Conservation (phyloP, 2,888 invertebrate genomes). For the Pandemis heparana region DNA sequence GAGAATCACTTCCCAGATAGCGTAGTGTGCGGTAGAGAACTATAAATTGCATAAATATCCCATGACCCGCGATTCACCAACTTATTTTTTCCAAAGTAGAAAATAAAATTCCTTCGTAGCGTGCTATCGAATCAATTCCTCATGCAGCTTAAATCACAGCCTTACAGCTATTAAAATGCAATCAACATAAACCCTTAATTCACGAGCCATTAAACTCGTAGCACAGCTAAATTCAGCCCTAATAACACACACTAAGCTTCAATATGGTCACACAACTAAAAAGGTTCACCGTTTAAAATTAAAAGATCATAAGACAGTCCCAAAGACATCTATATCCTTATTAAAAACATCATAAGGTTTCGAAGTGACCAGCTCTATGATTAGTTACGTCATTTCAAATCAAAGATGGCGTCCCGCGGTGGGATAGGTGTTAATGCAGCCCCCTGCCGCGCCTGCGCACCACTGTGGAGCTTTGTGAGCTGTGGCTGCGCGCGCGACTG, state of each 20-base stretch:
- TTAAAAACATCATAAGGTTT: not conserved
- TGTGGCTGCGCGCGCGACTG: slow-evolving; percentile 34
- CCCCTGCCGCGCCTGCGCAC: slow-evolving; percentile 57
- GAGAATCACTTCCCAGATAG: no score
- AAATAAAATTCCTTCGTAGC: not conserved
- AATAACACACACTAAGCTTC: not conserved
- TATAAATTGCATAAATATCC: no score
- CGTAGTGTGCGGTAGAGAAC: no score
- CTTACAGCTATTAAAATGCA: slow-evolving; percentile 13
- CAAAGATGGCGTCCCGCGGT: slow-evolving; percentile 52
- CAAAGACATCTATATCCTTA: not conserved
- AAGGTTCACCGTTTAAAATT: not conserved
- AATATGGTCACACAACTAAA: not conserved
- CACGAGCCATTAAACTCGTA: not conserved
- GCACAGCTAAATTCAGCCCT: not conserved
- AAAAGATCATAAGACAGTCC: not conserved
- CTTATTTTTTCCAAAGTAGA: not conserved
- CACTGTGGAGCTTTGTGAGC: slow-evolving; percentile 36
- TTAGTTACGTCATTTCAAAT: slow-evolving; percentile 1
- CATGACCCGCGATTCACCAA: not conserved
- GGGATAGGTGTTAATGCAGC: slow-evolving; percentile 70
- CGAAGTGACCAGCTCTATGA: not conserved
- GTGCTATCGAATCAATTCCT: not conserved
- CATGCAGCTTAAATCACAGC: not conserved
- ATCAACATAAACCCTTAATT: slow-evolving; percentile 3